Conservation (phyloP, 1,140 invertebrate species). For the Cydia strobilella region DNA sequence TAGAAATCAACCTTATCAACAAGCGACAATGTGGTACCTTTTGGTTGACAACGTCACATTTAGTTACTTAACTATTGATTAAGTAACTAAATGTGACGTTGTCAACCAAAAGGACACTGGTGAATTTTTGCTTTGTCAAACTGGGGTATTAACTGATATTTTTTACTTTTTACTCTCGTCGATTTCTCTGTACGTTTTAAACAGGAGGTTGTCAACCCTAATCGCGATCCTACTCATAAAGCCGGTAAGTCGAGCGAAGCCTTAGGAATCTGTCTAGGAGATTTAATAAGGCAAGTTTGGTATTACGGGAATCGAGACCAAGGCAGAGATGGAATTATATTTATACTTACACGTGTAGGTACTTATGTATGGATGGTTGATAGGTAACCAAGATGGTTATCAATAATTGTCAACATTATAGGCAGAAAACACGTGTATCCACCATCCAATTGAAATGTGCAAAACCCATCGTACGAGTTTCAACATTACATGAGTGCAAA, state of each 20-base stretch:
- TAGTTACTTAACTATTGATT: too few species aligned
- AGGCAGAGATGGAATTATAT: background rate
- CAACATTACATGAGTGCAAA: too few species aligned
- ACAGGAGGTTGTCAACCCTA: background rate
- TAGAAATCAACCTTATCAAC: too few species aligned
- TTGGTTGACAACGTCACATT: too few species aligned
- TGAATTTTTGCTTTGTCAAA: too few species aligned
- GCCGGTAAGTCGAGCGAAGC: background rate
- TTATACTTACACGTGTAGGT: background rate
- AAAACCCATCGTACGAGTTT: too few species aligned
- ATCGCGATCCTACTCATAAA: background rate
- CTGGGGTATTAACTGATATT: too few species aligned
- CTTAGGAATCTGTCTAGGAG: background rate
- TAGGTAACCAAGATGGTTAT: background rate
- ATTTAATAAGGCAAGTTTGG: constrained; percentile 3
- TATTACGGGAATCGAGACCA: background rate
- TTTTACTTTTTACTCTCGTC: too few species aligned
- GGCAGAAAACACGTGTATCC: background rate
- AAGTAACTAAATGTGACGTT: too few species aligned
- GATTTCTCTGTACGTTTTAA: background rate
- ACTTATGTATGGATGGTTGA: background rate
- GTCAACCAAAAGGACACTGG: too few species aligned
- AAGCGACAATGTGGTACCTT: too few species aligned
- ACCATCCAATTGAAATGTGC: too few species aligned
- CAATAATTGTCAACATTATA: background rate